Base-by-base conservation (phyloP, 2,797 vertebrate species). In the Schizothorax lantsangensis region DNA sequence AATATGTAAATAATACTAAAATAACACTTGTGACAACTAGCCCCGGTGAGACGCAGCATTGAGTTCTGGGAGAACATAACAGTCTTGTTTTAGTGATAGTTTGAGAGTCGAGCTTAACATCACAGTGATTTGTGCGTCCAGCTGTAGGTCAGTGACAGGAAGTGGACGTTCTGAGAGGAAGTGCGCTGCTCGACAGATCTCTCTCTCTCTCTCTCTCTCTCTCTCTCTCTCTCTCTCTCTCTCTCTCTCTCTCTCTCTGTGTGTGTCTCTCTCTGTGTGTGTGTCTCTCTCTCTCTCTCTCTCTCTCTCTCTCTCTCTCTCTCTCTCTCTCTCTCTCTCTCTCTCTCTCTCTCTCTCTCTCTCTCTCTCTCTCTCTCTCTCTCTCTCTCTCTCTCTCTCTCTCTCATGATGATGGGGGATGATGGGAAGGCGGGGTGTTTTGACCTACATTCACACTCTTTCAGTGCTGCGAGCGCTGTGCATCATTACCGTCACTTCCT, bases 381-480 rank as follows among this genome's bases (percentile, higher is more conserved):
- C 33, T 33, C 33, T 36, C 30, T 47, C 71, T n/a, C 33, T 33
- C 33, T 36, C 30, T 47, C 71, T 26, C 36, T 36, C 30, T 47
- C 71, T 26, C 36, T 33, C 33, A 12, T 6, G 40, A 40, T 40
- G 71, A 88, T 69, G 74, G 81, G 84, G 88, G 82, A 82, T 87
- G 85, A 69, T 80, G 83, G 77, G 23, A 36, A 72, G 43, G 74
- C 15, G 14, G 77, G 77, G 40, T 91, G 30, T 15, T 66, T 33
- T 66, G 89, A 90, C 88, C 90, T 89, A 88, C 88, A 89, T 82
- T 82, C 47, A 79, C 38, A 83, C 57, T 84, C 26, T 52, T 71
- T 85, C 43, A 54, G 72, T 43, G 12, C 49, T 57, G 78, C 57
- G 36, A 64, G 71, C 33, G 8, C 43, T 47, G 78, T 68, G 59